Percentiles rank a stretch among this genome's conserved stretches.
Conservation (phyloP, 2,113 vertebrate genomes). For the Mastomys coucha region DNA sequence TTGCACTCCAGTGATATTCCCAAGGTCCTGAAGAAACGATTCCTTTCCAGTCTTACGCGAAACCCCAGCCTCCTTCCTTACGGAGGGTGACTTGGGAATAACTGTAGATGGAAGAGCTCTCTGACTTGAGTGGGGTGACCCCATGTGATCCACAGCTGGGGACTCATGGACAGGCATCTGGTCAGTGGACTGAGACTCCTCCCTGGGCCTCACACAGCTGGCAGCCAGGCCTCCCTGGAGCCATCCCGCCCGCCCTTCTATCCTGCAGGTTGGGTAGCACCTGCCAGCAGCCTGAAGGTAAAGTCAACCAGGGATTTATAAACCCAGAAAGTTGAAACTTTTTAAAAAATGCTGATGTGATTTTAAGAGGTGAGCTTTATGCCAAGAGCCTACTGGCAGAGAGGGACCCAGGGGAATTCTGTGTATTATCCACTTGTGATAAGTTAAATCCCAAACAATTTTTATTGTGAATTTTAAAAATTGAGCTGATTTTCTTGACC, state of each 20-base stretch:
- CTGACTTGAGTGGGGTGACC: neutral
- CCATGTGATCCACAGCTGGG: neutral
- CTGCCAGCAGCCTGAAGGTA: conserved; percentile 63
- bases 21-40: neutral
- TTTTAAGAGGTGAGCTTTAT: conserved; percentile 66
- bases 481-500: conserved; percentile 6
- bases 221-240: neutral
- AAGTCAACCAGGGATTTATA: conserved; percentile 58
- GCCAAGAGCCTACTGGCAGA: conserved; percentile 70
- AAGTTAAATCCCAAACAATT: conserved; percentile 38
- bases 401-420: conserved; percentile 27
- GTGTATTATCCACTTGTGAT: conserved; percentile 41
- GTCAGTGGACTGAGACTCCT: neutral
- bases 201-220: conserved; percentile 13
- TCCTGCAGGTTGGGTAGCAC: conserved; percentile 44
- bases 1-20: neutral
- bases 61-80: neutral
- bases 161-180: conserved; percentile 11
- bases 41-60: neutral
- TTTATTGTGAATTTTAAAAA: conserved; percentile 55
- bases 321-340: conserved; percentile 70
- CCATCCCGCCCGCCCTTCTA: neutral
- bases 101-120: neutral
- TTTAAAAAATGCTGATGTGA: conserved; percentile 51
- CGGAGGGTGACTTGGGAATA: neutral